Evolutionary conservation across 2,113 vertebrate species (phyloP).

Genomic region (Salvelinus sp.): DNA sequence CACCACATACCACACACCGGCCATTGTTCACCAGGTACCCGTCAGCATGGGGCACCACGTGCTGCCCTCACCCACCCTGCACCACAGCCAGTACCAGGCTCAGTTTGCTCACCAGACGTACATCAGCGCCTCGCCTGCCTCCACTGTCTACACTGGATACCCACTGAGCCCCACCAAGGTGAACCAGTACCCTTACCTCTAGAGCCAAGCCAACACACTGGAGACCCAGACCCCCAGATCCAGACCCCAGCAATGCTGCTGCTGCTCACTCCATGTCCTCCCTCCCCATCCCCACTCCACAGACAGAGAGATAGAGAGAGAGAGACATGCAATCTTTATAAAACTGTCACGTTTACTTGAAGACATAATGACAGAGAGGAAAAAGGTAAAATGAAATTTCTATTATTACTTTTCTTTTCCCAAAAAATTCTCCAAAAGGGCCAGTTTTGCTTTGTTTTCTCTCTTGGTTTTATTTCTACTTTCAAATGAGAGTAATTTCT

Average conservation of each 20-base stretch:
- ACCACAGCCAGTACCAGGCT: conserved; percentile 94
- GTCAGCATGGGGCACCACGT: conserved; percentile 95
- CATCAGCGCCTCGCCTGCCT: conserved; percentile 97
- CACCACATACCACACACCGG: conserved; percentile 83
- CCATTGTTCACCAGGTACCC: conserved; percentile 95
- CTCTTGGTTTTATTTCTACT: conserved; percentile 18
- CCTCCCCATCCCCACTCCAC: conserved; percentile 44
- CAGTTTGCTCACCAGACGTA: conserved; percentile 98
- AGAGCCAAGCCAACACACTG: conserved; percentile 70
- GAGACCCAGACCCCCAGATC: conserved; percentile 58
- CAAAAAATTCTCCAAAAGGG: conserved; percentile 48
- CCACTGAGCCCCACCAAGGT: conserved; percentile 98
- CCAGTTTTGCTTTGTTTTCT: conserved; percentile 60
- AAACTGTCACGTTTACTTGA: conserved; percentile 73
- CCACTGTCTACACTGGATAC: conserved; percentile 99
- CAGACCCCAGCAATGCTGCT: conserved; percentile 19
- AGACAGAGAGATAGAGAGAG: conserved; percentile 58
- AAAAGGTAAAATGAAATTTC: conserved; percentile 24
- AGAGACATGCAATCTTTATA: conserved; percentile 69
- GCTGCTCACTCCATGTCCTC: conserved; percentile 2
- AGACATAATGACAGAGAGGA: conserved; percentile 66
- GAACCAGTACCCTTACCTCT: conserved; percentile 99
- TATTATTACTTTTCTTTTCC: too few relatives aligned
- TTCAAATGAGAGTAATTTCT: conserved; percentile 13
- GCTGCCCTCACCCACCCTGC: conserved; percentile 92